These are phyloP conservation scores for Halesus radiatus DNA, from an alignment of 1,140 invertebrate species.

Conservation along the genomic window DNA sequence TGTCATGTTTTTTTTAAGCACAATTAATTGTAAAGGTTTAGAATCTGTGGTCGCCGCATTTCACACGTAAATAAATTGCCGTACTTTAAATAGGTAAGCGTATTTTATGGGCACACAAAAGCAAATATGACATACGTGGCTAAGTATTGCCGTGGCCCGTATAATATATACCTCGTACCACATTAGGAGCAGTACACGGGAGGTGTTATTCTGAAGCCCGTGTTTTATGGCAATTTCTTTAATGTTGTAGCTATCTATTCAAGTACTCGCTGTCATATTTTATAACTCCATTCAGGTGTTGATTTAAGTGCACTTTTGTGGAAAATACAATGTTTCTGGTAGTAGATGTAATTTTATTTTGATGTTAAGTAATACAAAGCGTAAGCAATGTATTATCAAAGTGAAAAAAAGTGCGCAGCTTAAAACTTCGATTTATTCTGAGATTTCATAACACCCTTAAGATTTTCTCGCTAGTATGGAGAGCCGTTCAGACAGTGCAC, in stretches of 20 bases:
- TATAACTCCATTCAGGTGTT: background rate
- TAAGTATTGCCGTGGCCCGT: too few species aligned
- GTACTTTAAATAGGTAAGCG: conserved; percentile 39
- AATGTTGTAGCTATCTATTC: conserved; percentile 1
- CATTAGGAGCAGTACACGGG: background rate
- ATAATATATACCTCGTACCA: background rate
- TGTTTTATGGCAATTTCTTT: conserved; percentile 10
- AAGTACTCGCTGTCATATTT: background rate
- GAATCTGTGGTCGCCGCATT: conserved; percentile 22
- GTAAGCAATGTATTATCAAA: too few species aligned
- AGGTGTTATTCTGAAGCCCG: background rate
- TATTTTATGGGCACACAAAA: conserved; percentile 42
- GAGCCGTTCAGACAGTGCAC: too few species aligned
- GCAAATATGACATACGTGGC: conserved; percentile 12
- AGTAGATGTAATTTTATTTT: too few species aligned
- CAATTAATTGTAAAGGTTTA: background rate
- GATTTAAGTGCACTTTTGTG: background rate
- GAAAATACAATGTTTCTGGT: too few species aligned
- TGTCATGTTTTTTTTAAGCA: too few species aligned
- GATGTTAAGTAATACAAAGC: too few species aligned
- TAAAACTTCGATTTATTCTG: too few species aligned
- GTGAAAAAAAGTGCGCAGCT: too few species aligned
- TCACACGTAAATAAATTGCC: conserved; percentile 51
- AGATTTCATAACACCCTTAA: too few species aligned
- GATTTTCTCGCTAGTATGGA: too few species aligned